Conservation (phyloP, 2,797 vertebrate genomes). For the Takifugu ocellatus region DNA sequence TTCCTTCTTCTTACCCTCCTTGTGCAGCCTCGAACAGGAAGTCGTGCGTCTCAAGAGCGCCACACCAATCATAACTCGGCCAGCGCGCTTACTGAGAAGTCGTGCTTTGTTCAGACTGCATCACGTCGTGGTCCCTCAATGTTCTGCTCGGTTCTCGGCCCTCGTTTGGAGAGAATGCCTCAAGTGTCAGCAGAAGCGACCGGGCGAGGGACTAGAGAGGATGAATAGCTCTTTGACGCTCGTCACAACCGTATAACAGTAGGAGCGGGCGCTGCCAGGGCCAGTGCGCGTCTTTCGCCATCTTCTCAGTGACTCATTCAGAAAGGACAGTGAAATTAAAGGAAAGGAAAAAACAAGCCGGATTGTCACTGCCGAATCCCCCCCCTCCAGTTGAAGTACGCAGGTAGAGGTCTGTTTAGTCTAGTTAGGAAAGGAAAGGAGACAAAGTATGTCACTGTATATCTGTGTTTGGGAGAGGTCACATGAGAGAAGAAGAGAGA, state of each 20-base stretch:
- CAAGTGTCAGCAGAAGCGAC: constrained; percentile 20
- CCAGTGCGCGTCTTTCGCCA: constrained; percentile 28
- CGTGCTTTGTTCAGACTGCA: background rate
- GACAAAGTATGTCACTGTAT: constrained; percentile 31
- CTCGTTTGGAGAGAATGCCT: constrained; percentile 28
- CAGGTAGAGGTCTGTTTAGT: constrained; percentile 34
- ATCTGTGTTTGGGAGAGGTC: constrained; percentile 49
- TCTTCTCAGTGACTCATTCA: constrained; percentile 68
- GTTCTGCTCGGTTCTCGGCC: constrained; percentile 13
- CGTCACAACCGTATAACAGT: constrained; percentile 55
- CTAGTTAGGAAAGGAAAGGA: constrained; percentile 29
- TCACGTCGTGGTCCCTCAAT: too few relatives aligned
- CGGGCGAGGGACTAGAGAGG: constrained; percentile 46
- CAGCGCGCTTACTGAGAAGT: constrained; percentile 10
- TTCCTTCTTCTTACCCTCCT: too few relatives aligned
- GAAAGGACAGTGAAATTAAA: too few relatives aligned
- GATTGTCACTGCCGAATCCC: constrained; percentile 35
- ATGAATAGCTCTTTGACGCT: constrained; percentile 64
- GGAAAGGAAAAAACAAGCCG: constrained; percentile 29
- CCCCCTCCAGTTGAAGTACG: constrained; percentile 8
- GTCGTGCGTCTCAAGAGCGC: background rate
- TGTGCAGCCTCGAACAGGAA: constrained; percentile 24
- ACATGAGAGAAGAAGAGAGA: constrained; percentile 58
- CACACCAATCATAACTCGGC: constrained; percentile 5
- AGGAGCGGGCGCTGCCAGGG: constrained; percentile 47